Percentiles rank a stretch among this genome's conserved stretches.
phyloP scores from a whole-genome alignment of 1,140 invertebrate genomes.

The Ips nitidus region DNA sequence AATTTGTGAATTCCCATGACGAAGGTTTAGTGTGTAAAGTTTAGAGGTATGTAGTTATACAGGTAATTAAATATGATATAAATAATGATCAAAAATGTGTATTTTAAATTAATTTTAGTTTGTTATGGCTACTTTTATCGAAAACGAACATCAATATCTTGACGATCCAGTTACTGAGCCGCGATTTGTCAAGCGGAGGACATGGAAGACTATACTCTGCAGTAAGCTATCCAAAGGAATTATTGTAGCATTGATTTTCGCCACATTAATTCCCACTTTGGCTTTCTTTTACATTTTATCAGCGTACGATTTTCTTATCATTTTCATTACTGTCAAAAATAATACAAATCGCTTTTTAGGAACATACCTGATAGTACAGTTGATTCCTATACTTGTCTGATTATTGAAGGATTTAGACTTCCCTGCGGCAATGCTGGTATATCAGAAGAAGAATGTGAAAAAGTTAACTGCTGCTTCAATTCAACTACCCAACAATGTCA shows the following conservation, averaged over 20 bases:
- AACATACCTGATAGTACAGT: conserved; percentile 11
- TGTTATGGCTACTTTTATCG: conserved; percentile 26
- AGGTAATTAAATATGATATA: too few relatives aligned
- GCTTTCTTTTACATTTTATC: conserved; percentile 22
- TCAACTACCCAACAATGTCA: conserved; percentile 39
- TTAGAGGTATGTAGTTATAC: too few relatives aligned
- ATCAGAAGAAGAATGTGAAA: conserved; percentile 34
- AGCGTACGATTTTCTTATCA: conserved; percentile 15
- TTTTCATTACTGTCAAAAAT: not conserved
- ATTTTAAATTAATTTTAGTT: too few relatives aligned
- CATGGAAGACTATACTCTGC: conserved; percentile 15
- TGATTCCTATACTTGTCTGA: conserved; percentile 36
- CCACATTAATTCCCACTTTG: conserved; percentile 12
- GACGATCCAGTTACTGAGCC: not conserved
- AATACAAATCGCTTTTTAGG: conserved; percentile 8
- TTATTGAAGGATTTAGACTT: conserved; percentile 40
- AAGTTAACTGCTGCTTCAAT: conserved; percentile 44
- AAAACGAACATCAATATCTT: conserved; percentile 14
- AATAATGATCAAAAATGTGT: too few relatives aligned
- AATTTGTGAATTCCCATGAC: too few relatives aligned
- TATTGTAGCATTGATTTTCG: conserved; percentile 15
- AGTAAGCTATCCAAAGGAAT: conserved; percentile 23
- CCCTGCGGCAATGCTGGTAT: conserved; percentile 41
- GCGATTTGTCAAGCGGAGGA: not conserved
- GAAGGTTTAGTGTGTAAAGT: too few relatives aligned